Evolutionary conservation across 2,113 vertebrate genomes (phyloP).

Genomic region (Pygathrix nemaeus): DNA sequence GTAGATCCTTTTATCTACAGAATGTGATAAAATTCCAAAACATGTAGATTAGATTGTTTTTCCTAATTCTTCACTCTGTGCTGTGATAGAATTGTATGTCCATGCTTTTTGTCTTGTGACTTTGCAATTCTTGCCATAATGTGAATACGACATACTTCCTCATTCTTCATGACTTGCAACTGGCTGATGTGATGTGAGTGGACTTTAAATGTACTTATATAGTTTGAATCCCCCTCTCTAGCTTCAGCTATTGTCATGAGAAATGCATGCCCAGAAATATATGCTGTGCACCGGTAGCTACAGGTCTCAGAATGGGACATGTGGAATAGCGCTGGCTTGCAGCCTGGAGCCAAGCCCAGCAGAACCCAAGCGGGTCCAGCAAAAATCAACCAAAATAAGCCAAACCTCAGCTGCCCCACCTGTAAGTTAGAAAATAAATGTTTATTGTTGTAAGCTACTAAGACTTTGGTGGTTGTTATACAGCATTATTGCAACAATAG

Average conservation of each 20-base stretch:
- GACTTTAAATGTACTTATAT: slow-evolving; percentile 10
- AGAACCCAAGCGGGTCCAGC: not conserved
- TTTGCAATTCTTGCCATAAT: slow-evolving; percentile 18
- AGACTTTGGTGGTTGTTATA: not conserved
- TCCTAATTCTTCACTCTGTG: not conserved
- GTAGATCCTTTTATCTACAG: not conserved
- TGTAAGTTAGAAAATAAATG: slow-evolving; percentile 2
- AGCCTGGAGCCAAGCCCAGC: not conserved
- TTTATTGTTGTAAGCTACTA: not conserved
- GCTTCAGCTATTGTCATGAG: slow-evolving; percentile 2
- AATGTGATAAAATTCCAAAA: not conserved
- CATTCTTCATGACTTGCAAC: not conserved
- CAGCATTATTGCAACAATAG: not conserved
- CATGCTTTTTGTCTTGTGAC: not conserved
- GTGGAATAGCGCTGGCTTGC: not conserved
- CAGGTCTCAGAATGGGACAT: not conserved
- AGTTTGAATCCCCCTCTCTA: not conserved
- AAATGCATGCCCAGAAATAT: not conserved
- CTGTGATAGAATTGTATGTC: not conserved
- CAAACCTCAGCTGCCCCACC: not conserved
- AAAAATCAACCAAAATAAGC: slow-evolving; percentile 27
- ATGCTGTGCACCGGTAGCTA: not conserved
- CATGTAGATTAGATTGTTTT: not conserved
- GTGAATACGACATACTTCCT: not conserved
- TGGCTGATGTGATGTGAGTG: not conserved